Evolutionary conservation across 2,888 invertebrate species (phyloP).

Genomic region (Drosophila neutralis): DNA sequence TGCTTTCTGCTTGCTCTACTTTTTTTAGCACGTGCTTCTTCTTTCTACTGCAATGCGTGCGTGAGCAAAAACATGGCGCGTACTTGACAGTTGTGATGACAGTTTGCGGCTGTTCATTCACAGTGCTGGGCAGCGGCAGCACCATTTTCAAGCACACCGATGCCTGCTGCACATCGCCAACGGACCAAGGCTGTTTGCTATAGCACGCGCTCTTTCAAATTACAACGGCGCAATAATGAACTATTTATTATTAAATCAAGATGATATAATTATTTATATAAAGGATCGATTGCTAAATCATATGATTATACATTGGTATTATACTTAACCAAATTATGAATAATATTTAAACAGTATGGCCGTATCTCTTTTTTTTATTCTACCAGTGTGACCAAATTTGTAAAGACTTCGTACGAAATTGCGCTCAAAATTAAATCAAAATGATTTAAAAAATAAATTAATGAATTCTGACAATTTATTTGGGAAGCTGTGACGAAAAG

Average conservation of each 20-base stretch:
- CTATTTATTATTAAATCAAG: neutral
- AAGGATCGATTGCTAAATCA: neutral
- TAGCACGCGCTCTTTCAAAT: neutral
- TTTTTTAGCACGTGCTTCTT: slow-evolving; percentile 65
- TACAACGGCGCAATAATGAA: neutral
- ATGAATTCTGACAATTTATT: neutral
- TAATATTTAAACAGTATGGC: neutral
- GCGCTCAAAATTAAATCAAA: neutral
- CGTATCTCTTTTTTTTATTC: neutral
- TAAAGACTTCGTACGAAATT: neutral
- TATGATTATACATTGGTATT: neutral
- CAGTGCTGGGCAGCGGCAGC: slow-evolving; percentile 53
- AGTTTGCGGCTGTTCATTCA: slow-evolving; percentile 24
- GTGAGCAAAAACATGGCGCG: slow-evolving; percentile 66
- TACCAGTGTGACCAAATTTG: neutral
- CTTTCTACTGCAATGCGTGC: slow-evolving; percentile 64
- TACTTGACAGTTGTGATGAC: slow-evolving; percentile 57
- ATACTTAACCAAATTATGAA: neutral
- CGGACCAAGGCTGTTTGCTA: slow-evolving; percentile 11
- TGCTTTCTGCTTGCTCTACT: slow-evolving; percentile 31
- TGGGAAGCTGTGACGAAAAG: neutral
- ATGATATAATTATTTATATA: neutral
- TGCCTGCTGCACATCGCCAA: neutral
- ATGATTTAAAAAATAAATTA: neutral
- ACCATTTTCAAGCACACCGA: neutral